These are phyloP conservation scores for Holotrichia oblita DNA, from an alignment of 1,140 invertebrate species.

Conservation along the genomic window DNA sequence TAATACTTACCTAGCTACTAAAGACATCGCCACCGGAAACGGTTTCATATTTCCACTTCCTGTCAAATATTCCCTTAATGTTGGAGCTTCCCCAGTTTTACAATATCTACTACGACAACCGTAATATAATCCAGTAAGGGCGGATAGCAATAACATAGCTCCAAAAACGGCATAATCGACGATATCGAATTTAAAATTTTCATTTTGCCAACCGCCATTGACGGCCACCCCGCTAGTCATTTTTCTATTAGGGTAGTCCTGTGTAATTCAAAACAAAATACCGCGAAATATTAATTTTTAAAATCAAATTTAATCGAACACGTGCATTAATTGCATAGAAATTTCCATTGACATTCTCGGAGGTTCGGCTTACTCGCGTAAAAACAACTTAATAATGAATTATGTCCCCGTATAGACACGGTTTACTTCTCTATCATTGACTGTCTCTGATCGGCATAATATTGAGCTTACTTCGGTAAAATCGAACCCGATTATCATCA, in stretches of 20 bases:
- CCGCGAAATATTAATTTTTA: neutral
- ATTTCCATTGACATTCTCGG: slow-evolving; percentile 23
- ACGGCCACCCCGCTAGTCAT: slow-evolving; percentile 10
- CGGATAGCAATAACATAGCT: slow-evolving; percentile 70
- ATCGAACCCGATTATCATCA: neutral
- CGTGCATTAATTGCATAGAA: neutral
- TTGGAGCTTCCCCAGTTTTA: slow-evolving; percentile 62
- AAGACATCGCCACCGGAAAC: slow-evolving; percentile 83
- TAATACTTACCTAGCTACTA: slow-evolving; percentile 81
- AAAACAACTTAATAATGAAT: neutral
- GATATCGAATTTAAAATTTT: slow-evolving; percentile 59
- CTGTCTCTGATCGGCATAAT: neutral
- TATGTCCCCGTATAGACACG: neutral
- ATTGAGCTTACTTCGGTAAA: neutral
- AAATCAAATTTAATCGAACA: too few relatives aligned
- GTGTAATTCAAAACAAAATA: neutral
- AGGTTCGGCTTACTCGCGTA: slow-evolving; percentile 8
- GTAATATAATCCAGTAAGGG: slow-evolving; percentile 78
- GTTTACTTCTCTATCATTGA: neutral
- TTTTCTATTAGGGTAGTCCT: slow-evolving; percentile 17
- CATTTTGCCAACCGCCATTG: neutral
- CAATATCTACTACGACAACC: slow-evolving; percentile 65
- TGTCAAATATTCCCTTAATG: slow-evolving; percentile 75
- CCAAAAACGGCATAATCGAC: slow-evolving; percentile 72
- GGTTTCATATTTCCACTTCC: slow-evolving; percentile 76